A percentile compares a stretch with the other conserved stretches of the same genome.
These are phyloP conservation scores for Hypocryptadius cinnamomeus DNA, from an alignment of 2,113 vertebrate genomes.

Conservation along the genomic window DNA sequence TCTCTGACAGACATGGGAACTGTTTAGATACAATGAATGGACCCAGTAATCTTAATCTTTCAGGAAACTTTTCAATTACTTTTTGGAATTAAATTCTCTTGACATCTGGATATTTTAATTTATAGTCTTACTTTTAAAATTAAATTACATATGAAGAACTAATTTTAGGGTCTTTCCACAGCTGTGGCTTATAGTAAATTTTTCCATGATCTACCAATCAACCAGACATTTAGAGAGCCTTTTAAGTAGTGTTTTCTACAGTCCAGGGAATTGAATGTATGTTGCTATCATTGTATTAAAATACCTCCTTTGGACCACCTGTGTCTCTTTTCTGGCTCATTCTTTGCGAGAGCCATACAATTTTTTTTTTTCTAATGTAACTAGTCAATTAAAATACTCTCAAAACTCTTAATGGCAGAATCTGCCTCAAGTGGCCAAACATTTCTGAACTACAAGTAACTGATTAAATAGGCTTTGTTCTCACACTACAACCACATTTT, in stretches of 20 bases:
- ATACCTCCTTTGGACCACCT: neutral
- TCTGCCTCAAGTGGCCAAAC: neutral
- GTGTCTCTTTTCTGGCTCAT: neutral
- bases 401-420: neutral
- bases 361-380: neutral
- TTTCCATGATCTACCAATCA: neutral
- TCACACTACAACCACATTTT: neutral
- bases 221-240: neutral
- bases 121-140: neutral
- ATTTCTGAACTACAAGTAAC: neutral
- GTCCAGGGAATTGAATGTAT: neutral
- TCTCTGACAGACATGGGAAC: neutral
- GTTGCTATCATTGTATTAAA: neutral
- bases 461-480: neutral
- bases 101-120: neutral
- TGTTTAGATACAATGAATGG: neutral
- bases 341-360: neutral
- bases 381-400: neutral
- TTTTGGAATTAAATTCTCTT: neutral
- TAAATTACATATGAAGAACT: neutral
- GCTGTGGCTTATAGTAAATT: neutral
- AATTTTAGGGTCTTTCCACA: neutral
- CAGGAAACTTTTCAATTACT: neutral
- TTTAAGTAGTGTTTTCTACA: neutral
- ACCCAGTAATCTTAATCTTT: neutral